These are phyloP conservation scores for Anarsia innoxiella DNA, from an alignment of 2,888 invertebrate species.

Conservation along the genomic window DNA sequence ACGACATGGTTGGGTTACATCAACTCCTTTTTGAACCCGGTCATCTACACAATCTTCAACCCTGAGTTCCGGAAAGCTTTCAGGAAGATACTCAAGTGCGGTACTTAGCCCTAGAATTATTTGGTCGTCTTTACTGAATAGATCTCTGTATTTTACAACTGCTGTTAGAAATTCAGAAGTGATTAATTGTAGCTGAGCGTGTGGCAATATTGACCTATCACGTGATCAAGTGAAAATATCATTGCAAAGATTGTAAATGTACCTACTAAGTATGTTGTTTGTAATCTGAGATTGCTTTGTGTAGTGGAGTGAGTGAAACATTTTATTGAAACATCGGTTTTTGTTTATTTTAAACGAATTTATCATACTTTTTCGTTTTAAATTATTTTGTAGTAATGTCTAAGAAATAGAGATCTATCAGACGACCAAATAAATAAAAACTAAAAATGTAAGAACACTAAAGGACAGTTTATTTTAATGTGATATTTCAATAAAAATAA, in stretches of 20 bases:
- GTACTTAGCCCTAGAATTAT: constrained; percentile 67
- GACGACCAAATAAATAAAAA: constrained; percentile 44
- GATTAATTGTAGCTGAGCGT: too few relatives aligned
- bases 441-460: too few relatives aligned
- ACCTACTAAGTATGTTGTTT: too few relatives aligned
- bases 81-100: constrained; percentile 89
- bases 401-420: constrained; percentile 34
- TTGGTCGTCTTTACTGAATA: constrained; percentile 63
- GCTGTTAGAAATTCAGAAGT: neutral
- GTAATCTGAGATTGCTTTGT: neutral
- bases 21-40: constrained; percentile 94
- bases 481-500: constrained; percentile 34
- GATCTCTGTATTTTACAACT: constrained; percentile 27
- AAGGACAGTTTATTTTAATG: constrained; percentile 28
- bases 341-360: neutral
- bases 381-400: too few relatives aligned
- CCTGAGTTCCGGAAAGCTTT: constrained; percentile 99
- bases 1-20: constrained; percentile 99
- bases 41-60: constrained; percentile 96
- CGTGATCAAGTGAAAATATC: neutral
- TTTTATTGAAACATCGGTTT: neutral
- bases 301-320: neutral
- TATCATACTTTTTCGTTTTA: too few relatives aligned
- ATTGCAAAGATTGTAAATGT: too few relatives aligned
- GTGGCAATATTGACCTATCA: too few relatives aligned